Conservation (phyloP, 1,140 invertebrate species). For the Tetragonula clypearis region DNA sequence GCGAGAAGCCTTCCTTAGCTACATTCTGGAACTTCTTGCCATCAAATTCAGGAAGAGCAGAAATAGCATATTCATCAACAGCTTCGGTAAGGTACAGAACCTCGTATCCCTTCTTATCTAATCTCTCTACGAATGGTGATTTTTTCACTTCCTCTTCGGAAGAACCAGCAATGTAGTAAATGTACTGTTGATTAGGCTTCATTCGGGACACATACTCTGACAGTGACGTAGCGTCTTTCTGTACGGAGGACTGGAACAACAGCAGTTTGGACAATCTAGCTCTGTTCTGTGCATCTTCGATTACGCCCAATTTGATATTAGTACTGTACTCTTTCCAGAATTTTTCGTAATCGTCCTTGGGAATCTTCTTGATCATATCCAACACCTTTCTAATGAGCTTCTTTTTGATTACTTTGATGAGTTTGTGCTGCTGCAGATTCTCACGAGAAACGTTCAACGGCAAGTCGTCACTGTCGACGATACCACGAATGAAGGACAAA, state of each 20-base stretch:
- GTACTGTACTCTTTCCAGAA: constrained; percentile 99
- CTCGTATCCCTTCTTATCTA: constrained; percentile 97
- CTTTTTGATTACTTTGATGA: constrained; percentile 99
- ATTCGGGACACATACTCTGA: constrained; percentile 96
- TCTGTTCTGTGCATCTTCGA: constrained; percentile 98
- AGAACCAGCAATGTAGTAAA: constrained; percentile 98
- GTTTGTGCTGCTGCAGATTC: constrained; percentile 99
- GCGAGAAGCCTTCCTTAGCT: constrained; percentile 97
- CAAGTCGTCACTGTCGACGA: constrained; percentile 99
- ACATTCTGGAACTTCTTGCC: constrained; percentile 99
- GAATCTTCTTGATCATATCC: constrained; percentile 99
- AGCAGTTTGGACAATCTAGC: constrained; percentile 97
- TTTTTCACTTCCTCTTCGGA: constrained; percentile 93
- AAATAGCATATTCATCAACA: constrained; percentile 99
- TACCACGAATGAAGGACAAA: constrained; percentile 95
- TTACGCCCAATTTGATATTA: constrained; percentile 98
- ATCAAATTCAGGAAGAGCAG: constrained; percentile 98
- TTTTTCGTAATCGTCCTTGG: constrained; percentile 93
- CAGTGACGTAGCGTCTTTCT: constrained; percentile 87
- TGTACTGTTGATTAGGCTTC: constrained; percentile 98
- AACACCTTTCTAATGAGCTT: constrained; percentile 98
- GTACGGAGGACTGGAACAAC: constrained; percentile 93
- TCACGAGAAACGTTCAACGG: constrained; percentile 99
- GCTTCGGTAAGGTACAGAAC: constrained; percentile 98
- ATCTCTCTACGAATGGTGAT: constrained; percentile 97